Evolutionary conservation across 2,797 vertebrate genomes (phyloP), one percentile per base, ranked within the genome.

Genomic region (Hypotaenidia okinawae): DNA sequence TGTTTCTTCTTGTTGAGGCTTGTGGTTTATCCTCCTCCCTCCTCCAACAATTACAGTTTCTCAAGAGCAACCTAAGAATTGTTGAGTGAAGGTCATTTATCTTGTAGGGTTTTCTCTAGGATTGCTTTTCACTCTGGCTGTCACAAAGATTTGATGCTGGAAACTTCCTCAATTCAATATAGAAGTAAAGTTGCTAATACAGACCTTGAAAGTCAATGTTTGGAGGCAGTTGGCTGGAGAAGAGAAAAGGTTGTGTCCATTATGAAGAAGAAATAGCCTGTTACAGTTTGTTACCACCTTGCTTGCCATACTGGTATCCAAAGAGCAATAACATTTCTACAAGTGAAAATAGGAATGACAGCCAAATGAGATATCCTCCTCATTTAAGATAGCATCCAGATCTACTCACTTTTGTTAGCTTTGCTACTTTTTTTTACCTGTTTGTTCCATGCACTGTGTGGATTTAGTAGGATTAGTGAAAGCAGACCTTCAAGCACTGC

Each of bases 21-120:
- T 95, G 90, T 94, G 95, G 84, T 96, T 94, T 90, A 25, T 82
- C 41, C 37, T 86, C 73, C 87, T 93, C 87, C 80, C 45, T 94
- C 35, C 63, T 94, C 67, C 70, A 92, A 68, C 88, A 93, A 95
- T 94, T 85, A 80, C 59, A 90, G 85, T 93, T 96, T 95, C 91
- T 92, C 94, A 93, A 94, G 94, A 93, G 61, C 39, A 87, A 80
- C 90, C 82, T 89, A 89, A 94, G 83, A 84, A 80, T 66, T 90
- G 67, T 94, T 90, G 75, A 93, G 58, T 61, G 91, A 90, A 94
- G 84, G 72, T 90, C 89, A 87, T 90, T 94, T 87, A 70, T 94
- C 74, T 76, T n/a, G 19, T 24, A 58, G 64, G 52, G 30, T 77
- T 84, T 89, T 90, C 81, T 70, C 78, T 59, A 35, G 87, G 25